Evolutionary conservation across 2,797 vertebrate genomes (phyloP).

Genomic region (Hypotaenidia okinawae): DNA sequence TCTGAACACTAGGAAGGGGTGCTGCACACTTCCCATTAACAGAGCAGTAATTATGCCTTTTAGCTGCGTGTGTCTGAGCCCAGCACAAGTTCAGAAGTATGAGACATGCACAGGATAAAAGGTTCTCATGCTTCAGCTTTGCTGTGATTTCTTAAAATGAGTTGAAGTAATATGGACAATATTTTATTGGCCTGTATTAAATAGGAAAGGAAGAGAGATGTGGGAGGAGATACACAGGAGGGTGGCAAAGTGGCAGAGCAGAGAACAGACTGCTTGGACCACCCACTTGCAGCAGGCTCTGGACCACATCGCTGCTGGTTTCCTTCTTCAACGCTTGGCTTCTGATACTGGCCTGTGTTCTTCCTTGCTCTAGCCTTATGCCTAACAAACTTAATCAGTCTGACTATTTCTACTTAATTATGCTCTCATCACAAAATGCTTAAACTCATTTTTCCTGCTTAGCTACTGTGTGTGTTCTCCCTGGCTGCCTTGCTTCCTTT

Average conservation of each 20-base stretch:
- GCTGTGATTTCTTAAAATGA: not conserved
- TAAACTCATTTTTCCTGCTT: not conserved
- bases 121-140: not conserved
- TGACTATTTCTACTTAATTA: not conserved
- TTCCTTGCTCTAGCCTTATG: not conserved
- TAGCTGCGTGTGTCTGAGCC: not conserved
- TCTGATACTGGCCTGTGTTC: not conserved
- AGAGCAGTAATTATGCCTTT: not conserved
- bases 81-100: not conserved
- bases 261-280: not conserved
- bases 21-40: rapidly evolving
- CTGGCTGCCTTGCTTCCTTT: not conserved
- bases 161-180: not conserved
- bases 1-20: not conserved
- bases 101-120: rapidly evolving
- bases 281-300: rapidly evolving
- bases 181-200: not conserved
- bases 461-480: not conserved
- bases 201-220: not conserved
- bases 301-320: not conserved
- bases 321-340: rapidly evolving
- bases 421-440: not conserved
- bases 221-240: not conserved
- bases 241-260: not conserved
- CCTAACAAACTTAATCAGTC: not conserved